phyloP scores from a whole-genome alignment of 2,797 vertebrate species.

The Nasua narica region DNA sequence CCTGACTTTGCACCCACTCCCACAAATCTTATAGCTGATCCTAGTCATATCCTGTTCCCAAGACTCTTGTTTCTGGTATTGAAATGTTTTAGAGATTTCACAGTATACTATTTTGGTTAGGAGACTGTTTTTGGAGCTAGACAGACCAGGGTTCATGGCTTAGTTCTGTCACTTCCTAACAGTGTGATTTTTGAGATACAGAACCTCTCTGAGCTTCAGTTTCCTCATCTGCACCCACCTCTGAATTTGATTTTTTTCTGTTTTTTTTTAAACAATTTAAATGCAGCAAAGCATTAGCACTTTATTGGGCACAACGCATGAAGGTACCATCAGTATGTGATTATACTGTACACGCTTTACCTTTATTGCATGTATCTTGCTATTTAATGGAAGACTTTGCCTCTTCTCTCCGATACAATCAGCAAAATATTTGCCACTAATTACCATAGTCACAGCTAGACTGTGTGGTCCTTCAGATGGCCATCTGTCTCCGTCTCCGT shows the following conservation, averaged over 20 bases:
- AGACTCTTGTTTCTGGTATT: background rate
- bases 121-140: background rate
- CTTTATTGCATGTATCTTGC: background rate
- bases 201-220: background rate
- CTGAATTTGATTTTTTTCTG: background rate
- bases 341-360: background rate
- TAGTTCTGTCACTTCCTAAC: background rate
- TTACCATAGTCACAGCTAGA: background rate
- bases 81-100: background rate
- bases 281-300: background rate
- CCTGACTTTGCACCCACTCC: background rate
- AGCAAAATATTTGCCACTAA: background rate
- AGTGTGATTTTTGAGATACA: background rate
- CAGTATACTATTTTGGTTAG: background rate
- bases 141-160: background rate
- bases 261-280: background rate
- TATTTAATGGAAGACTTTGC: background rate
- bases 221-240: background rate
- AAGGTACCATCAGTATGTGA: background rate
- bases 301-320: background rate
- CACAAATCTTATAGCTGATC: background rate
- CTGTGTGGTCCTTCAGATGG: background rate
- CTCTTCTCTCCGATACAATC: background rate
- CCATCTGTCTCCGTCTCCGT: background rate
- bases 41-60: background rate